These are phyloP conservation scores for Saccopteryx leptura DNA, from an alignment of 2,113 vertebrate species.

Conservation along the genomic window DNA sequence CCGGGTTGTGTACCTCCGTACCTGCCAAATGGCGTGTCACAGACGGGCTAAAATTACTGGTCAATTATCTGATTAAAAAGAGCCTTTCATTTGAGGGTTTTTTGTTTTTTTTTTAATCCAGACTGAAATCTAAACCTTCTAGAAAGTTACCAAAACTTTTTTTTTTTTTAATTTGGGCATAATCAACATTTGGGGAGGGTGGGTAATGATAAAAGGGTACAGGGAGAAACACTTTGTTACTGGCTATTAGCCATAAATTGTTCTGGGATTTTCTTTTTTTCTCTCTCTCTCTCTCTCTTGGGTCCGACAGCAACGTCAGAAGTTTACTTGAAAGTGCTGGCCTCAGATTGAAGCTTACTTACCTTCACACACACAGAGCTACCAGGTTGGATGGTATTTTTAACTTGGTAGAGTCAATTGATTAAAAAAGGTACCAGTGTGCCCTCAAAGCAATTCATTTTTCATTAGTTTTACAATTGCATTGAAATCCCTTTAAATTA, in stretches of 20 bases:
- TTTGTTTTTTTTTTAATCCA: constrained; percentile 68
- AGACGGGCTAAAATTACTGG: constrained; percentile 90
- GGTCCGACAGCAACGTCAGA: background rate
- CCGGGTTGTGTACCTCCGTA: constrained; percentile 88
- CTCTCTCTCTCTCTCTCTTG: background rate
- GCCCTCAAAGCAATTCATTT: constrained; percentile 81
- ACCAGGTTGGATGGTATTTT: constrained; percentile 78
- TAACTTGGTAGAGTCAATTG: constrained; percentile 79
- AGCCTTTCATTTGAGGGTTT: constrained; percentile 89
- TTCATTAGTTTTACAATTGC: constrained; percentile 88
- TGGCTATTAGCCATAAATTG: constrained; percentile 77
- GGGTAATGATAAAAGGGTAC: constrained; percentile 63
- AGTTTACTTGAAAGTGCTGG: constrained; percentile 50
- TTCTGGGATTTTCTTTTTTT: constrained; percentile 58
- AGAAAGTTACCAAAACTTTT: constrained; percentile 84
- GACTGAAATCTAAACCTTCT: constrained; percentile 87
- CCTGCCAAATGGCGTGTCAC: constrained; percentile 97
- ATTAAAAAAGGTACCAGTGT: constrained; percentile 82
- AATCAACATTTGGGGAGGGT: constrained; percentile 73
- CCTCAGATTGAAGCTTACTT: constrained; percentile 78
- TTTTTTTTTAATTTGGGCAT: constrained; percentile 79
- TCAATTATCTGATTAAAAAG: constrained; percentile 93
- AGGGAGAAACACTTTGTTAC: constrained; percentile 80
- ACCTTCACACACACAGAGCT: constrained; percentile 57
- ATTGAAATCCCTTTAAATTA: constrained; percentile 88